Base-by-base conservation (phyloP, 2,113 vertebrate genomes). In the Prunella fulvescens region DNA sequence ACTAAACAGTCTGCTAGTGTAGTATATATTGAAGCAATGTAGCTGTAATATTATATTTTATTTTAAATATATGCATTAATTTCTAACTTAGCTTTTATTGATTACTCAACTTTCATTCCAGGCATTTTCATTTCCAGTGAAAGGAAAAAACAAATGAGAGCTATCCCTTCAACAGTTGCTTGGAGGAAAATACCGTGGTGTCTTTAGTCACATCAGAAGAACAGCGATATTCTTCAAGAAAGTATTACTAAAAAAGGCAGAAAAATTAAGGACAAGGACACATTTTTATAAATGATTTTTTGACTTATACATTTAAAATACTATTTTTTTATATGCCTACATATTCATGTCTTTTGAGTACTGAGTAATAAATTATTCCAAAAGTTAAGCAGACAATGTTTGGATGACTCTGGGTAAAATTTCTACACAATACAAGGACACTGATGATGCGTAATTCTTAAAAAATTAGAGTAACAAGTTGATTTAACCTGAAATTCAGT, bases 161-260 rank as follows among this genome's bases (percentile, higher is more conserved):
- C 11, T 31, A 40, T 26, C 12, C 16, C 22, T 77, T 62, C 26
- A 70, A 14, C 6, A 28, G 10, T 6, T 93, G 9, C 57, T 78
- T 51, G 67, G 51, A 88, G 47, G 12, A 66, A 83, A 86, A 70
- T n/a, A 45, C 10, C 53, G 7, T 2, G 0, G 4, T 50, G 16
- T 70, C 6, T 50, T 8, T 77, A 50, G 19, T 67, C 15, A 47
- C 13, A 48, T 5, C 25, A 47, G 77, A 94, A 74, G 19, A 50
- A 42, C 8, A 23, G 18, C 53, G 10, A 40, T 57, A 33, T 44
- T 79, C 13, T 80, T 84, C 12, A 66, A 61, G 40, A 65, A 77
- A 17, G 0, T 61, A 61, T 62, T 62, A 40, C 17, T 42, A 16
- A 57, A 71, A 71, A 54, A 42, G 0, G 2, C 0, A 4, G 2